A percentile compares a stretch with the other conserved stretches of the same genome.
Evolutionary conservation across 2,113 vertebrate species (phyloP).

Genomic region (Odocoileus hemionus): DNA sequence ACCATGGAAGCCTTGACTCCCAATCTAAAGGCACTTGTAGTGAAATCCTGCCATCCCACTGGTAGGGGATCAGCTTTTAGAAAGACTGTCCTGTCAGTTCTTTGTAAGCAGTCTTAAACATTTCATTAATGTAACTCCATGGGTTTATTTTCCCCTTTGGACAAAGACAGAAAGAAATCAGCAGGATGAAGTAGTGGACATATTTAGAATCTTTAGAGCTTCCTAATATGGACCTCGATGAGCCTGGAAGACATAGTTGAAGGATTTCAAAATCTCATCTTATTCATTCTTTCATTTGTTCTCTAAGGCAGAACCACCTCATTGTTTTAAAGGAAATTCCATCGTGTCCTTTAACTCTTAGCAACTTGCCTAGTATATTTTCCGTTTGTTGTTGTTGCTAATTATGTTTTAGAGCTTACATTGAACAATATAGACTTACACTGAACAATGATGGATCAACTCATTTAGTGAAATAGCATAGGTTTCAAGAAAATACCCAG

Average conservation of each 20-base stretch:
- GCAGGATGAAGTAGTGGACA: neutral
- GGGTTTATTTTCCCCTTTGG: neutral
- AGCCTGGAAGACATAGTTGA: neutral
- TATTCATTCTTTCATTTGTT: neutral
- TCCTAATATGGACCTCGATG: neutral
- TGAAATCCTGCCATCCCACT: neutral
- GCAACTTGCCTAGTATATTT: constrained; percentile 37
- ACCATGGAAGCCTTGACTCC: neutral
- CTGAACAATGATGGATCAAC: constrained; percentile 46
- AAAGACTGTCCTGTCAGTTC: neutral
- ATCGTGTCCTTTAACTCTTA: constrained; percentile 32
- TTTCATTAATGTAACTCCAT: neutral
- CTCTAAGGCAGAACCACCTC: constrained; percentile 5
- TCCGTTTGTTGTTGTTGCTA: constrained; percentile 56
- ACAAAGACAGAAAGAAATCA: neutral
- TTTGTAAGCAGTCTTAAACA: neutral
- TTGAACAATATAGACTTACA: constrained; percentile 43
- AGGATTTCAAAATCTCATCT: constrained; percentile 40
- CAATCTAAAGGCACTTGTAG: neutral
- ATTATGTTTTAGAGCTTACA: constrained; percentile 52
- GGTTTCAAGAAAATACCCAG: constrained; percentile 47
- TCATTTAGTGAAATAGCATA: constrained; percentile 51
- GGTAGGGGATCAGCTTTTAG: neutral
- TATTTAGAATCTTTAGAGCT: neutral
- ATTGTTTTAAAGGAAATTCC: constrained; percentile 44